These are phyloP conservation scores for Prietella phreatophila DNA, from an alignment of 2,113 vertebrate species.

Conservation along the genomic window DNA sequence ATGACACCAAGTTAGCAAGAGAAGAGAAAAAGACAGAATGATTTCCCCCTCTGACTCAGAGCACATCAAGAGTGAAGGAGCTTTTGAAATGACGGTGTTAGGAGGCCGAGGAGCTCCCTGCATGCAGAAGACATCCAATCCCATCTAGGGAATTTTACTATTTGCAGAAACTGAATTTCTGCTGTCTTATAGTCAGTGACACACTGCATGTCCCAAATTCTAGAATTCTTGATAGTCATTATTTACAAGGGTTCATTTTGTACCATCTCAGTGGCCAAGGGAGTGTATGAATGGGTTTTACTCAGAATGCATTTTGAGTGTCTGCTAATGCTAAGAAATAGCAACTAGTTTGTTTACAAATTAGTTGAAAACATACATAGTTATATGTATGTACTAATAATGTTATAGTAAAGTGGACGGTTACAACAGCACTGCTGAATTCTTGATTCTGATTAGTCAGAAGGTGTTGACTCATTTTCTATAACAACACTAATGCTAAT, in stretches of 20 bases:
- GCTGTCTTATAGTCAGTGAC: not conserved
- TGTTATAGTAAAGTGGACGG: not conserved
- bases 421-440: not conserved
- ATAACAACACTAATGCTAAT: not conserved
- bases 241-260: constrained; percentile 4
- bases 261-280: not conserved
- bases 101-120: constrained; percentile 16
- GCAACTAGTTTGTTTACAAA: not conserved
- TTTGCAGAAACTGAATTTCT: constrained; percentile 21
- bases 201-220: not conserved
- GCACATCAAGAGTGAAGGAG: constrained; percentile 31
- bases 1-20: constrained; percentile 54
- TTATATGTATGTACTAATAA: not conserved
- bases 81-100: constrained; percentile 40
- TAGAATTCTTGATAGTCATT: not conserved
- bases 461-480: not conserved
- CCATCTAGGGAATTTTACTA: constrained; percentile 18
- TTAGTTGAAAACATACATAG: not conserved
- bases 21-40: constrained; percentile 51
- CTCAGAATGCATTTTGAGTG: not conserved
- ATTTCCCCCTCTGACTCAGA: constrained; percentile 50
- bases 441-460: not conserved
- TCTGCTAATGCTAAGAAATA: not conserved
- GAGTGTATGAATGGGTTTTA: not conserved
- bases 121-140: not conserved